Percentiles rank a stretch among this genome's conserved stretches.
Conservation (phyloP, 2,113 vertebrate genomes). For the Abramis brama region DNA sequence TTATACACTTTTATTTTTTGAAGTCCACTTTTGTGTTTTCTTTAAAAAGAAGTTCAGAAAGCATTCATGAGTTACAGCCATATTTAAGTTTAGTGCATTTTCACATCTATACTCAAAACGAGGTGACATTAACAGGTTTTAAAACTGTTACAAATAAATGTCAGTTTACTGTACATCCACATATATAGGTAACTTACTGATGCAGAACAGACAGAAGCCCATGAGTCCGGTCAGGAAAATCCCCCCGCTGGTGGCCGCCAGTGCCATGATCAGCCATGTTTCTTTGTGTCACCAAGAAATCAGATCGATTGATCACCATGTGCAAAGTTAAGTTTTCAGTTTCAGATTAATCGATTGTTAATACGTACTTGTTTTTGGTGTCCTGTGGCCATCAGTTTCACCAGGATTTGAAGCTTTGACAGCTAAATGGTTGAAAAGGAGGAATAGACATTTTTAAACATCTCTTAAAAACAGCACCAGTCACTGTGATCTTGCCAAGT, state of each 20-base stretch:
- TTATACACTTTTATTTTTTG: too few species aligned
- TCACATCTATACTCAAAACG: too few species aligned
- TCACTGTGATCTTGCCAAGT: too few species aligned
- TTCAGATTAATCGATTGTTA: background rate
- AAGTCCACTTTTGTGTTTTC: too few species aligned
- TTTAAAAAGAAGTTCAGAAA: too few species aligned
- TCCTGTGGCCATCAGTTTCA: background rate
- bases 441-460: background rate
- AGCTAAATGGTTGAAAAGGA: background rate
- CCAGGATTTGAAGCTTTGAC: background rate
- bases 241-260: constrained; percentile 7
- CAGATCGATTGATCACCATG: background rate
- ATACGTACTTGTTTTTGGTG: background rate
- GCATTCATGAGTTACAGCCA: too few species aligned
- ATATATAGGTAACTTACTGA: constrained; percentile 19
- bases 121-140: too few species aligned
- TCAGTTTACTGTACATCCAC: background rate
- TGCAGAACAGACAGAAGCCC: constrained; percentile 10
- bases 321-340: background rate
- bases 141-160: background rate
- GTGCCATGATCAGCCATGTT: background rate
- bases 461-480: background rate
- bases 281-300: background rate
- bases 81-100: too few species aligned
- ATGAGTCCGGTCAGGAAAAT: constrained; percentile 21